Percentiles rank a stretch among this genome's conserved stretches.
These are phyloP conservation scores for Chrysogorgia sp. DNA, from an alignment of 92 coral and sea anemone genomes.

Conservation along the genomic window DNA sequence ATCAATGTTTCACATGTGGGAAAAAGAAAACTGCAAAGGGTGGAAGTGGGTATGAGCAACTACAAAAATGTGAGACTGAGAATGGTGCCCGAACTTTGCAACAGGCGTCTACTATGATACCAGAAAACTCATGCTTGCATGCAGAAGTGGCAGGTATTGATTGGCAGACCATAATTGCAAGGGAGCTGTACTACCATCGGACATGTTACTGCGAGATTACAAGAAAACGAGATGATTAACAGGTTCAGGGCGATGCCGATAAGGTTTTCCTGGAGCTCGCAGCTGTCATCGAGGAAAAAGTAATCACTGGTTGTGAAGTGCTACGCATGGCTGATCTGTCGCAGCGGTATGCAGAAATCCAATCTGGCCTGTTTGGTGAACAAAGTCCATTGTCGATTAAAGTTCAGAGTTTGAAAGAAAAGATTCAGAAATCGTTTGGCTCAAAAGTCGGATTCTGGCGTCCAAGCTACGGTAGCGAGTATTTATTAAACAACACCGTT, in stretches of 20 bases:
- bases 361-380: neutral
- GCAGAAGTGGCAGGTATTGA: conserved; percentile 20
- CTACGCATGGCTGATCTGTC: conserved; percentile 3
- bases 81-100: conserved; percentile 20
- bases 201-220: conserved; percentile 12
- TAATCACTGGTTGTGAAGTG: neutral
- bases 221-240: neutral
- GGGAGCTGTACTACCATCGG: conserved; percentile 6
- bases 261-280: neutral
- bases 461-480: conserved; percentile 25
- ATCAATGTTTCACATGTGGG: conserved; percentile 10
- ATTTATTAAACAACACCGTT: conserved; percentile 9
- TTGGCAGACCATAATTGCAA: conserved; percentile 34
- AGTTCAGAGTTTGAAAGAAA: conserved; percentile 11
- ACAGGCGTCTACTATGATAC: conserved; percentile 1
- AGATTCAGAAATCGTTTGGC: conserved; percentile 14
- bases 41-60: conserved; percentile 33
- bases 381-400: neutral
- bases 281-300: neutral
- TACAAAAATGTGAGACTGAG: conserved; percentile 35
- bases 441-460: conserved; percentile 20
- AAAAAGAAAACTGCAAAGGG: conserved; percentile 32
- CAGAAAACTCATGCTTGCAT: neutral
- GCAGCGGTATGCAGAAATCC: neutral
- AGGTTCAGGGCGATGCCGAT: neutral